Conservation (phyloP, 2,888 invertebrate genomes). For the Hydropsyche betteni region DNA sequence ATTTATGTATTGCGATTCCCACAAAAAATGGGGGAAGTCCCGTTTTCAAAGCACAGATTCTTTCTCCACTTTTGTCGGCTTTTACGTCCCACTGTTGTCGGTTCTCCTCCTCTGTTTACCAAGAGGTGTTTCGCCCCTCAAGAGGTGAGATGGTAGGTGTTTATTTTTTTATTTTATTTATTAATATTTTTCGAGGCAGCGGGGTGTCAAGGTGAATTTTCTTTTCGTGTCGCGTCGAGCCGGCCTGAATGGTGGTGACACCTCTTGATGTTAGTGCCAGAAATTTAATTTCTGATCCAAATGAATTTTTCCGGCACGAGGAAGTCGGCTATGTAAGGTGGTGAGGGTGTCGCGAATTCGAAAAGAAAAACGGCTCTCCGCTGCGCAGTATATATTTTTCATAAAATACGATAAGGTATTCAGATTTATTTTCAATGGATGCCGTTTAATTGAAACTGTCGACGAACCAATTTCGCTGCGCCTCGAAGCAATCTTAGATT, state of each 20-base stretch:
- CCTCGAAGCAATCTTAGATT: neutral
- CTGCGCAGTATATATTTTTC: constrained; percentile 1
- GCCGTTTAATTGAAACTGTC: constrained; percentile 18
- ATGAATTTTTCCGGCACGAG: constrained; percentile 35
- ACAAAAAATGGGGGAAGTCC: neutral
- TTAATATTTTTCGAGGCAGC: neutral
- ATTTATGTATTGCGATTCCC: constrained; percentile 8
- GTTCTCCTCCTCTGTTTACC: constrained; percentile 17
- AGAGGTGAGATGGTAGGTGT: constrained; percentile 21
- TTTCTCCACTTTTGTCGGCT: neutral
- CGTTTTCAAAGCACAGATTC: neutral
- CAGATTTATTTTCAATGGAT: constrained; percentile 25
- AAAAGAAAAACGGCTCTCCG: neutral
- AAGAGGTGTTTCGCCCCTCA: constrained; percentile 25
- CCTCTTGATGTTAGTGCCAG: constrained; percentile 47
- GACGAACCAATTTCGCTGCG: constrained; percentile 18
- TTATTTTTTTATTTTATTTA: constrained; percentile 17
- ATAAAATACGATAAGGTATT: constrained; percentile 30
- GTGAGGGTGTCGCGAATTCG: constrained; percentile 13
- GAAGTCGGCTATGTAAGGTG: constrained; percentile 18
- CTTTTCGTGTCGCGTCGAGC: constrained; percentile 44
- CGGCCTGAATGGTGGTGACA: constrained; percentile 47
- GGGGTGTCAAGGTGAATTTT: constrained; percentile 47
- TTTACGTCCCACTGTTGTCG: neutral
- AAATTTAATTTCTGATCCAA: constrained; percentile 44